phyloP scores from a whole-genome alignment of 1,140 invertebrate genomes.

The Nomia melanderi region DNA sequence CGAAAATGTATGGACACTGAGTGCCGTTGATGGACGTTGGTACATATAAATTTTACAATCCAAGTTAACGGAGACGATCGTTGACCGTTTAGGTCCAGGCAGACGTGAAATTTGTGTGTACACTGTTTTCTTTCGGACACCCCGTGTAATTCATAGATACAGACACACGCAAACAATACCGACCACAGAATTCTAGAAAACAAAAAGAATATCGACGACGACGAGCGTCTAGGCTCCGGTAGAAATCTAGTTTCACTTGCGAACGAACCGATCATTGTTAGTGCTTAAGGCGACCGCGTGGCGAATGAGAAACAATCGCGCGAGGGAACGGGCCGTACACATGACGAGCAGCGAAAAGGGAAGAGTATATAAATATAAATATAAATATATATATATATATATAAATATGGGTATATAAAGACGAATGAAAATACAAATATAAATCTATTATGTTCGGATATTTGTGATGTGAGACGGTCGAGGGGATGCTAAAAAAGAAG shows the following conservation, averaged over 20 bases:
- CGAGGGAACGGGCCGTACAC: slow-evolving; percentile 22
- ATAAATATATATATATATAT: slow-evolving; percentile 34
- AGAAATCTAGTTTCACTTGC: slow-evolving; percentile 5
- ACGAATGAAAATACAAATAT: slow-evolving; percentile 40
- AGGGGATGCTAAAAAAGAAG: background rate
- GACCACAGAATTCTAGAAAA: background rate
- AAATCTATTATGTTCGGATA: slow-evolving; percentile 60
- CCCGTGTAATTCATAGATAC: background rate
- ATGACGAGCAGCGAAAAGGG: slow-evolving; percentile 25
- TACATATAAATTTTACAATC: too few relatives aligned
- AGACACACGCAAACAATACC: background rate
- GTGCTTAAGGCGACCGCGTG: slow-evolving; percentile 2
- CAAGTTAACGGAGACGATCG: too few relatives aligned
- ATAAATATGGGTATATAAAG: slow-evolving; percentile 27
- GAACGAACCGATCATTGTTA: slow-evolving; percentile 33
- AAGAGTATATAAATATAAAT: slow-evolving; percentile 44
- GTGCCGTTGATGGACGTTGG: too few relatives aligned
- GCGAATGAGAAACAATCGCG: slow-evolving; percentile 5
- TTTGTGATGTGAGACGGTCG: slow-evolving; percentile 53
- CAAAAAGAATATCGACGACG: slow-evolving; percentile 9
- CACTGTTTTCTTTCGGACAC: too few relatives aligned
- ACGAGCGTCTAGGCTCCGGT: slow-evolving; percentile 18
- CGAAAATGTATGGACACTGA: too few relatives aligned
- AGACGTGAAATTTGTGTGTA: too few relatives aligned
- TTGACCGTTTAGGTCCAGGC: too few relatives aligned